Base-by-base conservation (phyloP, 1,140 invertebrate species). In the Magallana angulata region DNA sequence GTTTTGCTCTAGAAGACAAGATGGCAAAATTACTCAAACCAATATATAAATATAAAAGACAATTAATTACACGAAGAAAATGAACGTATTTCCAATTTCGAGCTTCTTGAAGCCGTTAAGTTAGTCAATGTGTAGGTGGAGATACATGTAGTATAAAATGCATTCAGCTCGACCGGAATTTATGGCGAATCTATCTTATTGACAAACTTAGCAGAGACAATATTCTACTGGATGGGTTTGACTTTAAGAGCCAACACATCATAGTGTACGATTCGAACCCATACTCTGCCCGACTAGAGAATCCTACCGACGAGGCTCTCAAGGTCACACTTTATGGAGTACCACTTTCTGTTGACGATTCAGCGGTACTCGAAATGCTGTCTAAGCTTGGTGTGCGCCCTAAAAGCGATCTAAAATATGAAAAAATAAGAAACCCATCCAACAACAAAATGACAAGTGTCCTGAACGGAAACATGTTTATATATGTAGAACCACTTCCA, bases 401-500 rank as follows among this genome's bases (percentile, higher is more conserved):
- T 11, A 76, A n/a, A n/a, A 76, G 1, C n/a, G 68, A 11, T 11
- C 8, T 76, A n/a, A 76, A 76, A n/a, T 76, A 76, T 0, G 68
- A 76, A n/a, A 76, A 76, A 76, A 76, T 76, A 8, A n/a, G 8
- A n/a, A 11, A n/a, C 30, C 71, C 71, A 18, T 11, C 12, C 3
- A 80, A 14, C 3, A 14, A 48, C 18, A 11, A 24, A 7, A 81
- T 81, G 80, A 81, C 24, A 12, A 57, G 56, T 56, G 56, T 81
- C 9, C n/a, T 81, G 36, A 81, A 81, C 14, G 80, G 80, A 81
- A 81, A 81, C 14, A 48, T 36, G 8, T 81, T 81, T 48, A 4
- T 81, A 7, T 81, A 81, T 24, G 56, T 81, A 14, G 80, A 36
- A 12, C 48, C 80, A 6, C 56, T 81, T 56, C 36, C 80, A 8